phyloP scores from a whole-genome alignment of 2,888 invertebrate genomes.

The Phaedon cochleariae region DNA sequence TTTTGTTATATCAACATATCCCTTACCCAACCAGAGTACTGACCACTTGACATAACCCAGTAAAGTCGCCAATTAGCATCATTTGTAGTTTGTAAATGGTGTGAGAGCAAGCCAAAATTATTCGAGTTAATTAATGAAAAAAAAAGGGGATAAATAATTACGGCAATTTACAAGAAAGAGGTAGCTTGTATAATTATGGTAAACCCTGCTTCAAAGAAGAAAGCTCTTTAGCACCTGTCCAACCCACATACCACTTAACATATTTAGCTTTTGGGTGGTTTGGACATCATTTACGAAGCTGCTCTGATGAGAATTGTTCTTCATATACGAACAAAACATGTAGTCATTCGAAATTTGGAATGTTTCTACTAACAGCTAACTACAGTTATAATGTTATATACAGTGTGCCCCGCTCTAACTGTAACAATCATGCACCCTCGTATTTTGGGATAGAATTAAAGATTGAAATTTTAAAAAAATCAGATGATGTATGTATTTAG shows the following conservation, averaged over 20 bases:
- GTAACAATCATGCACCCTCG: too few species aligned
- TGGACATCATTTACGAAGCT: background rate
- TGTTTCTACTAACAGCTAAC: too few species aligned
- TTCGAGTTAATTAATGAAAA: background rate
- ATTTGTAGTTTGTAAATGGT: conserved; percentile 1
- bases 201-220: background rate
- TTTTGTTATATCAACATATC: too few species aligned
- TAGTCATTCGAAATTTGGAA: background rate
- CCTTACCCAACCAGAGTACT: too few species aligned
- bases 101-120: background rate
- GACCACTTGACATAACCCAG: background rate
- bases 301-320: background rate
- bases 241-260: background rate
- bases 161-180: background rate
- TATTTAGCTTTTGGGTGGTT: conserved; percentile 2
- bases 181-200: conserved; percentile 1
- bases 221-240: background rate
- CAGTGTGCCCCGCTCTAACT: too few species aligned
- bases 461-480: too few species aligned
- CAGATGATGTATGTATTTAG: too few species aligned
- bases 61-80: background rate
- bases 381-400: too few species aligned
- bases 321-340: background rate
- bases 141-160: background rate
- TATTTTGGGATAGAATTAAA: too few species aligned